These are phyloP conservation scores for Papilio polytes DNA, from an alignment of 1,140 invertebrate species.

Conservation along the genomic window DNA sequence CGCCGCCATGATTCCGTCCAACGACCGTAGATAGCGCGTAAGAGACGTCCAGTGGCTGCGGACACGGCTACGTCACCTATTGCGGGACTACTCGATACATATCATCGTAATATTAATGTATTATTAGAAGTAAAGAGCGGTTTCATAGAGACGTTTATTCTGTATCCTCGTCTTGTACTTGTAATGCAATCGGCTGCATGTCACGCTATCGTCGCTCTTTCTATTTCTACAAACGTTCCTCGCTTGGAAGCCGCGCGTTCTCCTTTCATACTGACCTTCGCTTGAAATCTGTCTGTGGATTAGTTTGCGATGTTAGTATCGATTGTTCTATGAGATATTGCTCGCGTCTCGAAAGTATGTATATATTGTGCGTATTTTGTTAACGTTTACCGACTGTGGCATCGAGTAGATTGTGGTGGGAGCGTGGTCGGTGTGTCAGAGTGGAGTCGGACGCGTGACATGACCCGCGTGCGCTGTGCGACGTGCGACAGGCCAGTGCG, in stretches of 20 bases:
- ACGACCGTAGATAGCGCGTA: conserved; percentile 81
- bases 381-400: conserved; percentile 65
- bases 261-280: conserved; percentile 55
- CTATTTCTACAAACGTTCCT: conserved; percentile 58
- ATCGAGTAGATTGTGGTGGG: conserved; percentile 66
- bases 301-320: conserved; percentile 26
- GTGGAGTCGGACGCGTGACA: conserved; percentile 74
- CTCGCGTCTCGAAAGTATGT: not conserved
- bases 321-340: not conserved
- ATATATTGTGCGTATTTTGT: conserved; percentile 53
- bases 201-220: conserved; percentile 69
- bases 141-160: conserved; percentile 83
- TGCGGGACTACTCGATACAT: conserved; percentile 84
- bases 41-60: conserved; percentile 82
- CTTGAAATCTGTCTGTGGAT: conserved; percentile 55
- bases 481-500: conserved; percentile 79
- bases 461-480: conserved; percentile 67
- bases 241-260: conserved; percentile 56
- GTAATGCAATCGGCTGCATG: conserved; percentile 78
- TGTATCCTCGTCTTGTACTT: conserved; percentile 79
- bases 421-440: conserved; percentile 49
- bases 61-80: conserved; percentile 82
- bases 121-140: conserved; percentile 80
- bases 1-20: conserved; percentile 83
- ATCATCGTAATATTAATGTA: conserved; percentile 83